phyloP scores from a whole-genome alignment of 2,888 invertebrate genomes.

The Sarcophaga variegata region DNA sequence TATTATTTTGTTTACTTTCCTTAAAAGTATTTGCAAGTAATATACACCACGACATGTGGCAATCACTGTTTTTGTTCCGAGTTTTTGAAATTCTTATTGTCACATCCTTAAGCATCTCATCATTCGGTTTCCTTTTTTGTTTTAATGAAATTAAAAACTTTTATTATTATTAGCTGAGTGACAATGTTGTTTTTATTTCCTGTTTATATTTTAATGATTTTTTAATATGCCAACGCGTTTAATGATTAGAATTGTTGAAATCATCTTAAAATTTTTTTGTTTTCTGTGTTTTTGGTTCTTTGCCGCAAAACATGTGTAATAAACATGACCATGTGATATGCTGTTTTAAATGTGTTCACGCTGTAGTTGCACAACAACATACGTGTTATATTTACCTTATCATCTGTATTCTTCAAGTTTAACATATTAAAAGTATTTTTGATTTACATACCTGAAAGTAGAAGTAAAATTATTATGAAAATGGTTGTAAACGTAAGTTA shows the following conservation, averaged over 20 bases:
- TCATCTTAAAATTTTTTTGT: too few species aligned
- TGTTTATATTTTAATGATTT: constrained; percentile 60
- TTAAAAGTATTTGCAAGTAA: too few species aligned
- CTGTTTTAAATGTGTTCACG: background rate
- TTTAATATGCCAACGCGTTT: constrained; percentile 56
- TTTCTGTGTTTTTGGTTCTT: background rate
- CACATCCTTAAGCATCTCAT: background rate
- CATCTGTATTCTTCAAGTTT: too few species aligned
- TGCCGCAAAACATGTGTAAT: constrained; percentile 18
- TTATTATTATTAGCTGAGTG: constrained; percentile 37
- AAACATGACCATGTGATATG: constrained; percentile 28
- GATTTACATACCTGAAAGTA: too few species aligned
- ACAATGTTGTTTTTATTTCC: constrained; percentile 35
- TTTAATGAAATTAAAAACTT: constrained; percentile 37
- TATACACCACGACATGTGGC: too few species aligned
- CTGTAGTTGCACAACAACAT: too few species aligned
- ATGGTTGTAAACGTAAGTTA: too few species aligned
- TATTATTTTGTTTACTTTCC: too few species aligned
- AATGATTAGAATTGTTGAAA: constrained; percentile 43
- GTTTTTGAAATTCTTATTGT: background rate
- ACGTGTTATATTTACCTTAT: too few species aligned
- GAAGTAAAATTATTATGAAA: too few species aligned
- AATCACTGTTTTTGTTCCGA: background rate
- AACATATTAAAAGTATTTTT: too few species aligned
- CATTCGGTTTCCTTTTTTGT: background rate